Percentiles rank a stretch among this genome's conserved stretches.
Conservation (phyloP, 92 coral and sea anemone species). For the Paramuricea clavata region DNA sequence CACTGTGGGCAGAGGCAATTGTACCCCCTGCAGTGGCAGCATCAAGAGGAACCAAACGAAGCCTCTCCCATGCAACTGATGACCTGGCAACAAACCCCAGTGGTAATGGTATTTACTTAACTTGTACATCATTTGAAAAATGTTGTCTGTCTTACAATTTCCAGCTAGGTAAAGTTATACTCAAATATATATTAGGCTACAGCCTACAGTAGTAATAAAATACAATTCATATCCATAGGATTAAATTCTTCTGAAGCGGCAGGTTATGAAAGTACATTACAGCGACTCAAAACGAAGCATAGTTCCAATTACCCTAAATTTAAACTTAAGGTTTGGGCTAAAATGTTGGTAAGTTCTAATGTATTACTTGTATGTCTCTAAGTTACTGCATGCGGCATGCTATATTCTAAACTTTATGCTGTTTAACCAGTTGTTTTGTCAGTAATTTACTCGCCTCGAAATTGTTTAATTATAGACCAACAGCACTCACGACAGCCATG, state of each 20-base stretch:
- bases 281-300: background rate
- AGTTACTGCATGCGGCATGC: background rate
- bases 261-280: background rate
- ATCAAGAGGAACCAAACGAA: background rate
- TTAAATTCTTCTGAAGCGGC: background rate
- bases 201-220: background rate
- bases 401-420: too few relatives aligned
- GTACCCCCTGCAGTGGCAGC: background rate
- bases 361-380: background rate
- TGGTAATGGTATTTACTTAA: background rate
- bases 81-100: too few relatives aligned
- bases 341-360: conserved; percentile 26
- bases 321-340: conserved; percentile 31
- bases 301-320: background rate
- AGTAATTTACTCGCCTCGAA: too few relatives aligned
- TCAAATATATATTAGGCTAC: background rate
- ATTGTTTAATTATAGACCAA: background rate
- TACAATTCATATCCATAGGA: background rate
- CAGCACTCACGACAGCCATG: conserved; percentile 12
- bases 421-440: too few relatives aligned
- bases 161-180: background rate
- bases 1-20: conserved; percentile 17
- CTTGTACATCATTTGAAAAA: too few relatives aligned
- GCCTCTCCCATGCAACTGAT: background rate
- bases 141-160: too few relatives aligned